A percentile compares a stretch with the other conserved stretches of the same genome.
phyloP scores from a whole-genome alignment of 2,888 invertebrate species.

The Trichopria drosophilae region DNA sequence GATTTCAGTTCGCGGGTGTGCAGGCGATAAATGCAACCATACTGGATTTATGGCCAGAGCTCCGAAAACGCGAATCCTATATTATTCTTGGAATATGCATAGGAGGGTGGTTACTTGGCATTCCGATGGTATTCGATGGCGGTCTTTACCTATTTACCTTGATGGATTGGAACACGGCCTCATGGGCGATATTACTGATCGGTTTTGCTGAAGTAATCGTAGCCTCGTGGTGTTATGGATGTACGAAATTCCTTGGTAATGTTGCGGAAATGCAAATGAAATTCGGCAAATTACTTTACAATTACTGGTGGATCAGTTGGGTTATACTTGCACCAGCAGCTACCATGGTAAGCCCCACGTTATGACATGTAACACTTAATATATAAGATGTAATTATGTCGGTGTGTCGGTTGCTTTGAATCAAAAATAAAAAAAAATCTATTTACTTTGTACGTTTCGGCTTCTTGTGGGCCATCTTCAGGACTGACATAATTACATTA shows the following conservation, averaged over 20 bases:
- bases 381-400: too few species aligned
- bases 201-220: conserved; percentile 70
- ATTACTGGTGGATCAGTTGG: conserved; percentile 77
- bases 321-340: conserved; percentile 69
- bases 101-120: conserved; percentile 68
- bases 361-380: too few species aligned
- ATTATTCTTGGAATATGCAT: conserved; percentile 71
- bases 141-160: conserved; percentile 74
- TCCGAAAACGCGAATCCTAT: conserved; percentile 64
- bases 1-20: conserved; percentile 73
- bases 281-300: conserved; percentile 62
- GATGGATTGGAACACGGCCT: conserved; percentile 77
- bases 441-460: too few species aligned
- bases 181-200: conserved; percentile 74
- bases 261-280: conserved; percentile 68
- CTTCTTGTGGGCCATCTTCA: too few species aligned
- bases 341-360: conserved; percentile 74
- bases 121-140: conserved; percentile 77
- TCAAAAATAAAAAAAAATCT: too few species aligned
- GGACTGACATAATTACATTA: too few species aligned
- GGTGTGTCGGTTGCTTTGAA: too few species aligned
- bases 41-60: conserved; percentile 67
- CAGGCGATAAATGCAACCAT: conserved; percentile 72
- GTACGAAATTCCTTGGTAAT: conserved; percentile 64
- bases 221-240: conserved; percentile 73